Evolutionary conservation across 2,888 invertebrate species (phyloP).

Genomic region (Oasisia sp.): DNA sequence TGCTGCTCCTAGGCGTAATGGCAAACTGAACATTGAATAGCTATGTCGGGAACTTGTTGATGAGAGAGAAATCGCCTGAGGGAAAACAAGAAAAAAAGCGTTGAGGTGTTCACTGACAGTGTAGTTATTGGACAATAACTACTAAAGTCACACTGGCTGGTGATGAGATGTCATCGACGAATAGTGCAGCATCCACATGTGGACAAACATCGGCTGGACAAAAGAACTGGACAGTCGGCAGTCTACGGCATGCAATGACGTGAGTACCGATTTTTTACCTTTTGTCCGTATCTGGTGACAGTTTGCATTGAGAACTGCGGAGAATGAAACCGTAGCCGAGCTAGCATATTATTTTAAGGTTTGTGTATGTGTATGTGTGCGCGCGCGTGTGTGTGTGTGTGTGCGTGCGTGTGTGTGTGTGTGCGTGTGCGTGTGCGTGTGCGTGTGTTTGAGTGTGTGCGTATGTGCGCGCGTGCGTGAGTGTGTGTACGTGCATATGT

Average conservation of each 20-base stretch:
- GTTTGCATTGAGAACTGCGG: no score
- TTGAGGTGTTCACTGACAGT: neutral
- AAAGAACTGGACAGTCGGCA: neutral
- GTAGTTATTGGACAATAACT: neutral
- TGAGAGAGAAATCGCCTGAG: neutral
- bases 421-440: conserved; percentile 22
- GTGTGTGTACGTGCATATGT: conserved; percentile 24
- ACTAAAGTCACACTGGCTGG: neutral
- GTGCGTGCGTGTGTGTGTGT: conserved; percentile 24
- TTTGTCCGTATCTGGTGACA: neutral
- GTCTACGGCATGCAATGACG: conserved; percentile 18
- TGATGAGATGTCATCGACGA: neutral
- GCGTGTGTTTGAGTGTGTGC: conserved; percentile 18
- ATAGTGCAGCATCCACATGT: neutral
- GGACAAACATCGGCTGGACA: neutral
- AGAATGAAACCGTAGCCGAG: no score
- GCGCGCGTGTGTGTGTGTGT: conserved; percentile 23
- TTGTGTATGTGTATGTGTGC: conserved; percentile 7
- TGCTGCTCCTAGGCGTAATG: neutral
- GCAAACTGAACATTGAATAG: neutral
- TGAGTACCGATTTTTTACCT: conserved; percentile 25
- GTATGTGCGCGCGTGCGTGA: conserved; percentile 21
- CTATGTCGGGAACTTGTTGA: neutral
- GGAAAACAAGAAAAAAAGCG: neutral
- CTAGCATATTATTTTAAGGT: no score